A percentile compares a stretch with the other conserved stretches of the same genome.
phyloP scores from a whole-genome alignment of 2,797 vertebrate genomes.

The Apogon hyalosoma region DNA sequence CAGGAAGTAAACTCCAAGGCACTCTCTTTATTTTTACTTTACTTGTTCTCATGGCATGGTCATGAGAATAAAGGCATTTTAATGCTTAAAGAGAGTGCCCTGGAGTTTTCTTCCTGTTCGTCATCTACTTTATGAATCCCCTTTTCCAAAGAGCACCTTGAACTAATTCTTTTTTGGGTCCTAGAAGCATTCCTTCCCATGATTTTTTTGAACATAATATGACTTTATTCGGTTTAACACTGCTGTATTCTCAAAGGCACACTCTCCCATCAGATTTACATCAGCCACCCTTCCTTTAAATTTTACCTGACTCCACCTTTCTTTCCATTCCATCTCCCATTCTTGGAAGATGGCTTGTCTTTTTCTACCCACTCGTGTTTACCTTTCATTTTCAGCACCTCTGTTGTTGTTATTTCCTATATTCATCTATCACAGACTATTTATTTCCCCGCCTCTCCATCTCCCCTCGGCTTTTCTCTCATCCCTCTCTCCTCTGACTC shows the following conservation, averaged over 20 bases:
- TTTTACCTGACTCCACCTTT: not conserved
- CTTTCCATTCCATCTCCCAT: not conserved
- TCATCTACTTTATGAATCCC: too few species aligned
- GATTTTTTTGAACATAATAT: too few species aligned
- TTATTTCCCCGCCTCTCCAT: slow-evolving; percentile 14
- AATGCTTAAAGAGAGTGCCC: too few species aligned
- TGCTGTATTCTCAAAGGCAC: slow-evolving; percentile 23
- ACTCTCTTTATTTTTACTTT: too few species aligned
- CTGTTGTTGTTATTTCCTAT: not conserved
- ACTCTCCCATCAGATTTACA: slow-evolving; percentile 10
- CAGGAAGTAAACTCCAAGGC: too few species aligned
- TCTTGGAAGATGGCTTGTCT: not conserved
- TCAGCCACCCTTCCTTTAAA: not conserved
- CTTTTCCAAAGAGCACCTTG: too few species aligned
- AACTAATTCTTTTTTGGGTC: too few species aligned
- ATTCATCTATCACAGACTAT: not conserved
- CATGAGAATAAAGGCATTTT: too few species aligned
- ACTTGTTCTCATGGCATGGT: too few species aligned
- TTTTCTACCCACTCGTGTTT: not conserved
- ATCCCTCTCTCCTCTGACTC: slow-evolving; percentile 8
- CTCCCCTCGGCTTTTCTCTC: slow-evolving; percentile 23
- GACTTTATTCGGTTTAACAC: slow-evolving; percentile 26
- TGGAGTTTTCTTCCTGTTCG: too few species aligned
- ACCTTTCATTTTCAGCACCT: slow-evolving; percentile 1
- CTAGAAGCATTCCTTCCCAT: too few species aligned